Evolutionary conservation across 1,140 invertebrate species (phyloP), one percentile per base, ranked within the genome.

Genomic region (Elymnias hypermnestra): DNA sequence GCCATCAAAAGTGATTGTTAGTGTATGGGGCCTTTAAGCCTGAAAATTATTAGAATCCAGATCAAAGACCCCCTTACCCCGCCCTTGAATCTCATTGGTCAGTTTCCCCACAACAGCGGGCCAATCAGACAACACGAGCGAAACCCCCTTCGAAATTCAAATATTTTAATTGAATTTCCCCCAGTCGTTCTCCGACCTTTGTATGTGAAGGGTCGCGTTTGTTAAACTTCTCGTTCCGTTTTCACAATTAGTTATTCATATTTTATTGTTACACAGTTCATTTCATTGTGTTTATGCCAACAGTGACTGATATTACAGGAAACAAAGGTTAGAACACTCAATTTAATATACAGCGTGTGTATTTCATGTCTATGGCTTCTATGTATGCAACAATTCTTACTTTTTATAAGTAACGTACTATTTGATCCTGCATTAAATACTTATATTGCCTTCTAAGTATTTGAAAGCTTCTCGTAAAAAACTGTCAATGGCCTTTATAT

Each of bases 141-240:
- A 52, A 57, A 58, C 67, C 67, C 63, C 39, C 35, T 72, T 71
- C 58, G 46, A 63, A 74, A 74, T 72, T 71, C 58, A 41, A 69
- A 75, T 67, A 66, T 46, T 60, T 29, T 41, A 52, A 46, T 52
- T 40, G 37, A 53, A 63, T 68, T 63, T 59, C 44, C 46, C 15
- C 60, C 70, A 79, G 72, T 79, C 41, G 37, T 10, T 18, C 25
- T 51, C 18, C 9, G 37, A 26, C 14, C 31, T 41, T 44, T 7
- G 40, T 5, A n/a, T 13, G 2, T 36, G 46, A 10, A 45, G 28
- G 44, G 48, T 31, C 33, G 13, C 49, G n/a, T 54, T 38, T 28
- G 13, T 26, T 17, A 35, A 36, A 29, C 23, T 29, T n/a, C n/a
- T n/a, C n/a, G n/a, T n/a, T n/a, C n/a, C n/a, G 23, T 19, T 45